Conservation (phyloP, 1,140 invertebrate genomes). For the Platorchestia sp. region DNA sequence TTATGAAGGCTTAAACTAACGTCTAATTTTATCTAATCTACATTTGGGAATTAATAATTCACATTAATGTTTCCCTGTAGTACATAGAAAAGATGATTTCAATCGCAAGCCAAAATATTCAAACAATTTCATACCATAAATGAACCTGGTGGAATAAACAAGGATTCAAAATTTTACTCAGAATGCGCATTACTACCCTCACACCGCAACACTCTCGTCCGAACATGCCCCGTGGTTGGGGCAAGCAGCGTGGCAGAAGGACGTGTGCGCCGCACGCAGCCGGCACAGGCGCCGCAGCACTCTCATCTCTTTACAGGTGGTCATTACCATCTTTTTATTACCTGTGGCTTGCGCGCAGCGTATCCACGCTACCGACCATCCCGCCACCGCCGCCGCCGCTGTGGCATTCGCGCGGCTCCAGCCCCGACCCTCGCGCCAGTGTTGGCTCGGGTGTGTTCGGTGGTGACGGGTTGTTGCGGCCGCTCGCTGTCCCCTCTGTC, state of each 20-base stretch:
- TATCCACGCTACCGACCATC: not conserved
- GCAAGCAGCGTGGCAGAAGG: not conserved
- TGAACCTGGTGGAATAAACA: too few relatives aligned
- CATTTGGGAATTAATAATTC: too few relatives aligned
- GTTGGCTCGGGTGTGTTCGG: not conserved
- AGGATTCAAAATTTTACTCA: too few relatives aligned
- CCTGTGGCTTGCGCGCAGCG: slow-evolving; percentile 43
- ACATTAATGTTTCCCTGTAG: too few relatives aligned
- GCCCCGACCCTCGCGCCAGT: not conserved
- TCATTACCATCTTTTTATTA: slow-evolving; percentile 55
- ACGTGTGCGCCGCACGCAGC: not conserved
- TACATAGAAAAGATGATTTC: too few relatives aligned
- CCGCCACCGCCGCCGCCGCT: not conserved
- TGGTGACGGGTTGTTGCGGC: not conserved
- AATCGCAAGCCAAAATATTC: too few relatives aligned
- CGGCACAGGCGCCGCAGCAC: slow-evolving; percentile 1
- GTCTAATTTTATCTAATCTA: too few relatives aligned
- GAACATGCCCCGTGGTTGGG: not conserved
- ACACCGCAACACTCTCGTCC: too few relatives aligned
- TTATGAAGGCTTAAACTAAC: too few relatives aligned
- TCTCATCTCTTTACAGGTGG: slow-evolving; percentile 51
- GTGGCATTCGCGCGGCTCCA: not conserved
- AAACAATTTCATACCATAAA: too few relatives aligned
- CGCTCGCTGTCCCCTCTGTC: not conserved
- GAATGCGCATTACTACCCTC: too few relatives aligned